Evolutionary conservation across 2,113 vertebrate species (phyloP), one percentile per base, ranked within the genome.

Genomic region (Seriola quinqueradiata): DNA sequence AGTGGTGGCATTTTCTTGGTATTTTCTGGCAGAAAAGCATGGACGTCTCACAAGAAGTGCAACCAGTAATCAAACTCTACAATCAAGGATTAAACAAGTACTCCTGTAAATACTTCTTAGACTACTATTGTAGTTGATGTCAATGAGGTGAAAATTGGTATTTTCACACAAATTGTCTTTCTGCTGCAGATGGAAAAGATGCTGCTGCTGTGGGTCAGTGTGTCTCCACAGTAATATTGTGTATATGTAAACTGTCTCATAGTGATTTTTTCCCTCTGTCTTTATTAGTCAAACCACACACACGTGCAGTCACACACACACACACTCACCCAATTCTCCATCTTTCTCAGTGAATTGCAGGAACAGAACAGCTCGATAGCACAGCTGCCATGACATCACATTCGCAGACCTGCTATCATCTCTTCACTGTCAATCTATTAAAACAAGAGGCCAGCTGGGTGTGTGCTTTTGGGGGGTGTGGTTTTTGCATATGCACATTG

Each of bases 301-400:
- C 54, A 72, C 42, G 5, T 5, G 5, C 46, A 48, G 13, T 5
- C 46, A 48, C 46, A 48, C 10, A 2, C 10, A 2, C 11, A 46
- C 3, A 55, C 52, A 23, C 28, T 70, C 57, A 58, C 12, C 78
- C 77, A 69, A 11, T 55, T 54, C 70, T 44, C 61, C 38, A 78
- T 81, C 75, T 67, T 68, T 50, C 60, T 77, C 44, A 36, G 1
- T 54, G 66, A 42, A 61, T 54, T 79, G 67, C 74, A 73, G 34
- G 48, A 67, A 81, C 75, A 65, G 71, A 81, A 77, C 70, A 71
- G 75, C 81, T 83, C 76, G 81, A 40, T 54, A 60, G 60, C 75
- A 65, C 85, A 88, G 87, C 89, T 85, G 89, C 70, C 38, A 66
- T 83, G 79, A 79, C 77, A 70, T 87, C 84, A 82, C 71, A 80